phyloP scores from a whole-genome alignment of 2,888 invertebrate species.

The Alsophila aescularia region DNA sequence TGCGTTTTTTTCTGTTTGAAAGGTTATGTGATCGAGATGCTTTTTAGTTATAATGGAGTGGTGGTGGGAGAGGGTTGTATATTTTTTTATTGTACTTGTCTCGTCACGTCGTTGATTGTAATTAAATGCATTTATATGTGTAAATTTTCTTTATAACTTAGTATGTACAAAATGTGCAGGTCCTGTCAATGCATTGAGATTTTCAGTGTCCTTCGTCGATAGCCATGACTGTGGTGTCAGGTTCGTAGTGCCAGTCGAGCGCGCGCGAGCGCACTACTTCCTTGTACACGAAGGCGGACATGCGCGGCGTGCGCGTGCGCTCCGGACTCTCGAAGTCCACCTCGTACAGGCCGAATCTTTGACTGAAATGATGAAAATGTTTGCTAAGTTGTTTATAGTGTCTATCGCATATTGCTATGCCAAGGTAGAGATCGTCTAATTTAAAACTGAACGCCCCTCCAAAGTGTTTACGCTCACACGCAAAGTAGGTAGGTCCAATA shows the following conservation, averaged over 20 bases:
- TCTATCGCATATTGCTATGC: too few relatives aligned
- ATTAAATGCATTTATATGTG: neutral
- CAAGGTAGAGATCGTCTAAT: too few relatives aligned
- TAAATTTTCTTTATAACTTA: neutral
- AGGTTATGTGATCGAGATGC: too few relatives aligned
- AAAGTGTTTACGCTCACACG: too few relatives aligned
- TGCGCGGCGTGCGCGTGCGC: slow-evolving; percentile 85
- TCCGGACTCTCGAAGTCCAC: slow-evolving; percentile 85
- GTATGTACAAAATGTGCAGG: neutral
- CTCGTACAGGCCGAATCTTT: slow-evolving; percentile 86
- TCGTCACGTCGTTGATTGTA: too few relatives aligned
- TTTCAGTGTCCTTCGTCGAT: slow-evolving; percentile 44
- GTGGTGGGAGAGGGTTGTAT: too few relatives aligned
- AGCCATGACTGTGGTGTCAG: slow-evolving; percentile 44
- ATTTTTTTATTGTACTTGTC: too few relatives aligned
- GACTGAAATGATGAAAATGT: slow-evolving; percentile 55
- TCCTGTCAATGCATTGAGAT: neutral
- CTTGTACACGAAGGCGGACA: slow-evolving; percentile 82
- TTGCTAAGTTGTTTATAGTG: too few relatives aligned
- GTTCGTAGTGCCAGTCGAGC: slow-evolving; percentile 53
- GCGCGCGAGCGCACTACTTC: slow-evolving; percentile 69
- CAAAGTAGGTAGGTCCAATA: too few relatives aligned
- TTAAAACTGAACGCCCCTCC: too few relatives aligned
- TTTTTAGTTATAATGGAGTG: too few relatives aligned
- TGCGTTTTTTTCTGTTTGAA: too few relatives aligned